Base-by-base conservation (phyloP, 2,797 vertebrate species). In the Varecia variegata region DNA sequence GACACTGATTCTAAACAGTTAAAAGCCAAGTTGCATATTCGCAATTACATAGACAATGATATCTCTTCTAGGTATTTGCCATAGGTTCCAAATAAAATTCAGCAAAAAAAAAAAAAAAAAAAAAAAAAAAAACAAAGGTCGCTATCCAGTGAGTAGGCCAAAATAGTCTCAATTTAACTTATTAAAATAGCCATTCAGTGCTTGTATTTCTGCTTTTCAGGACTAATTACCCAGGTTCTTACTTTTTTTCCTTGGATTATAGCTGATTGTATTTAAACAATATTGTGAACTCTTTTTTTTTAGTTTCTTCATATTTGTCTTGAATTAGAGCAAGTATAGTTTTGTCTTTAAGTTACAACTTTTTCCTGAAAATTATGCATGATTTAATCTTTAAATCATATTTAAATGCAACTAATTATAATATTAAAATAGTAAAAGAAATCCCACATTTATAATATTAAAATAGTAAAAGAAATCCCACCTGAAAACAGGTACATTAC, bases 11-110 rank as follows among this genome's bases (percentile, higher is more conserved):
- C 30, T 17, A 92, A 96, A 62, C 47, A 50, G 68, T 79, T 74
- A 52, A 93, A 93, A 95, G 45, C 15, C 60, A 93, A 60, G 5
- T 83, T 70, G 32, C 3, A 45, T 70, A 84, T 81, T 88, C 94
- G 30, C 7, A 56, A 60, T 67, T 58, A 94, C 68, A 62, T 30
- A 76, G 35, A 96, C 45, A 82, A 58, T 58, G 7, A 32, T 86
- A 54, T 71, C 4, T 56, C 90, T 79, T 95, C n/a, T 77, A 74
- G 17, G 30, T 82, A 81, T 20, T 84, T 85, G 3, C 43, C 7
- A 89, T 38, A 70, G 18, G 11, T 90, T 5, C 18, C 54, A 84
- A 90, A 38, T 92, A 93, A 91, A 95, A 67, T 50, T 23, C 30
- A 83, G 30, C 7, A 67, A 65, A 25, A 25, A 54, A 2, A 54